Conservation (phyloP, 2,888 invertebrate genomes). For the Allacma fusca region DNA sequence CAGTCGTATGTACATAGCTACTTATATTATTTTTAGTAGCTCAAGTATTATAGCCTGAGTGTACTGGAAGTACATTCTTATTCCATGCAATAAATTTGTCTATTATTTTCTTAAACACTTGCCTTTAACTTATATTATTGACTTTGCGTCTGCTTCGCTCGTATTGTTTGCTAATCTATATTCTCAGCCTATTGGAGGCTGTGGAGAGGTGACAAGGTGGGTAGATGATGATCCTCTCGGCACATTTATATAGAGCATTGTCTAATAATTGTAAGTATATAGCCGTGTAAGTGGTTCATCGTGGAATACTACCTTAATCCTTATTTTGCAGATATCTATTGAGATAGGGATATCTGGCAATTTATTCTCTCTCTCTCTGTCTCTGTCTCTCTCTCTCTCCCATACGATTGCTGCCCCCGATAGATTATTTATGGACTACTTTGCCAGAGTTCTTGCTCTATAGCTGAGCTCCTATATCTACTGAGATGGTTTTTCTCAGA, state of each 20-base stretch:
- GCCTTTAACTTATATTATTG: conserved; percentile 34
- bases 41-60: not conserved
- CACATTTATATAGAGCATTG: too few species aligned
- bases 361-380: conserved; percentile 17
- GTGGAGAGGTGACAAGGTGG: conserved; percentile 6
- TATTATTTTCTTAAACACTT: conserved; percentile 37
- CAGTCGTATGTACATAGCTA: not conserved
- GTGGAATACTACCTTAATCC: conserved; percentile 21
- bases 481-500: not conserved
- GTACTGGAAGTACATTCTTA: conserved; percentile 12
- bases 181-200: not conserved
- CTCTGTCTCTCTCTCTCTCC: not conserved
- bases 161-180: conserved; percentile 34
- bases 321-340: conserved; percentile 24
- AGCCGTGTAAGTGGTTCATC: not conserved
- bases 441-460: not conserved
- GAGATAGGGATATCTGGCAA: conserved; percentile 29
- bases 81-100: conserved; percentile 20
- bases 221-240: too few species aligned
- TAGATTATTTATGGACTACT: conserved; percentile 30
- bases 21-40: not conserved
- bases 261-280: not conserved
- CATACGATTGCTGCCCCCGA: not conserved
- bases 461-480: not conserved
- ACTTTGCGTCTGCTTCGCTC: conserved; percentile 27